Base-by-base conservation (phyloP, 2,113 vertebrate genomes). In the Trochalopteron elliotii region DNA sequence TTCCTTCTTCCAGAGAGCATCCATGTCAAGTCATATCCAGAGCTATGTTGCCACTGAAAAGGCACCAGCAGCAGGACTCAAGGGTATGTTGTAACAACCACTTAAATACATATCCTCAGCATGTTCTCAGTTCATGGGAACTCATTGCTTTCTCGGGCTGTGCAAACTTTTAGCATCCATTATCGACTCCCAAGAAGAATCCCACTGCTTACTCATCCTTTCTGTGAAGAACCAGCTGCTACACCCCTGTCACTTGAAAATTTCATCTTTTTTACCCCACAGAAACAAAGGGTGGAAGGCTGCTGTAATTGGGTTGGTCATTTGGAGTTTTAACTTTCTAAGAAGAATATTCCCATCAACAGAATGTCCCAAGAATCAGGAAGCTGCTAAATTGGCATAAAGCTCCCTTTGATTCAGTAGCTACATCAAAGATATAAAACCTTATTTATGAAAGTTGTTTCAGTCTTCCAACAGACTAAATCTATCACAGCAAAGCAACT, bases 391-490 rank as follows among this genome's bases (percentile, higher is more conserved):
- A 79, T 11, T 64, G 70, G 4, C 1, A 1, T 81, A 83, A 74
- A 67, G 2, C 3, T 87, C 49, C 37, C 40, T 94, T 71, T 84
- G 56, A 82, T 89, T 79, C 57, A 40, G 64, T 61, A 84, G 60
- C 63, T 80, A 33, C 27, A 40, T 64, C 31, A 78, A 81, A 92
- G 35, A 56, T 35, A 18, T 2, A 70, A 83, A 55, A 24, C 12
- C 68, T 91, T 81, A 63, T 87, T 89, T 95, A 78, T 40, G 21
- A 84, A 95, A 93, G n/a, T 78, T 75, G 39, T 40, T 95, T 83
- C 67, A 90, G 50, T 72, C 65, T 61, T 80, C 45, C 53, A 65
- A 45, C 31, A 91, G 40, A 71, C 37, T 77, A 59, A 65, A 91
- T 87, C 55, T 77, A 49, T 52, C 60, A 77, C 25, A 63, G 52